phyloP scores from a whole-genome alignment of 2,797 vertebrate species.

The Myotis vivesi region DNA sequence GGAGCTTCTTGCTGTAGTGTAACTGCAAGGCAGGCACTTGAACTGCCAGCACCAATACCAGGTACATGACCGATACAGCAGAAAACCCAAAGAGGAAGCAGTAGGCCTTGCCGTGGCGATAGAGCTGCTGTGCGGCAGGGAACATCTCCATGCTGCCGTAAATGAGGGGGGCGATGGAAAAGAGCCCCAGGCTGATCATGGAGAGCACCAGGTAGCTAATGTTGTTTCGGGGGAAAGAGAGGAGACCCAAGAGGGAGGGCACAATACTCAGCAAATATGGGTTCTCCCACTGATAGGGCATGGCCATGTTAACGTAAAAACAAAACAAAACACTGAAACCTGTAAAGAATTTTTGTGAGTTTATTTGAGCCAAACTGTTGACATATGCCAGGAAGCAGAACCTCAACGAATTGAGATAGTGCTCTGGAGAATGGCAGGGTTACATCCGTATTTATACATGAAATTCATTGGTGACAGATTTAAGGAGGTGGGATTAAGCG shows the following conservation, averaged over 20 bases:
- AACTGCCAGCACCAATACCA: constrained; percentile 91
- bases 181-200: constrained; percentile 96
- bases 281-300: constrained; percentile 98
- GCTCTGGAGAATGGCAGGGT: no score
- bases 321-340: no score
- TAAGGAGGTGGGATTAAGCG: no score
- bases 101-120: constrained; percentile 95
- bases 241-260: constrained; percentile 91
- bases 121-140: constrained; percentile 95
- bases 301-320: constrained; percentile 81
- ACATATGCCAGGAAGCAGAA: no score
- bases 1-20: constrained; percentile 98
- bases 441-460: no score
- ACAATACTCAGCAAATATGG: constrained; percentile 93
- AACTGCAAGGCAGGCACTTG: constrained; percentile 98
- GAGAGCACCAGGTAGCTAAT: constrained; percentile 97
- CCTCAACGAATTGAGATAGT: no score
- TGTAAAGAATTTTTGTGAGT: no score
- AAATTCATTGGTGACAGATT: no score
- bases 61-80: constrained; percentile 94
- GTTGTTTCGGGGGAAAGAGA: constrained; percentile 96
- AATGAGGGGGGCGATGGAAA: constrained; percentile 93
- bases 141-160: constrained; percentile 99
- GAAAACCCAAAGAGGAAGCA: constrained; percentile 97
- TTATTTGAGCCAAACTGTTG: no score